phyloP scores from a whole-genome alignment of 2,888 invertebrate species.

The Caenorhabditis sp. region DNA sequence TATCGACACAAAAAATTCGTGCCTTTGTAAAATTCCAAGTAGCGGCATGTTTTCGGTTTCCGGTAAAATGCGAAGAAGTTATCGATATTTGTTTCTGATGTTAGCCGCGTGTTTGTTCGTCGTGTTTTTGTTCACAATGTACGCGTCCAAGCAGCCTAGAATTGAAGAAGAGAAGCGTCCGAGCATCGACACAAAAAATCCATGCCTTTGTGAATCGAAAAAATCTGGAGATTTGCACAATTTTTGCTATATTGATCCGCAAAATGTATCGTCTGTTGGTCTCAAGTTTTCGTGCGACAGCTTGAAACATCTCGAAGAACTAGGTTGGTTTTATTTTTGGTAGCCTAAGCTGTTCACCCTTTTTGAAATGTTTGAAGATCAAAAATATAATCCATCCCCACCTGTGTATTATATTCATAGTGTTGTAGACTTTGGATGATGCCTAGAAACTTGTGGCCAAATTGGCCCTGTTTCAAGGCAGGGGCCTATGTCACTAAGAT shows the following conservation, averaged over 20 bases:
- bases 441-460: too few species aligned
- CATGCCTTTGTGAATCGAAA: conserved; percentile 4
- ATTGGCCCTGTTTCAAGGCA: background rate
- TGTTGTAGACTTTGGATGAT: too few species aligned
- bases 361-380: too few species aligned
- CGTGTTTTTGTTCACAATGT: too few species aligned
- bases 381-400: too few species aligned
- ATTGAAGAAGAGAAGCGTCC: background rate
- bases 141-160: too few species aligned
- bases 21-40: conserved; percentile 1
- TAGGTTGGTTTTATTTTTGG: too few species aligned
- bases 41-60: background rate
- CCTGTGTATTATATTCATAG: too few species aligned
- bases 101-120: conserved; percentile 27
- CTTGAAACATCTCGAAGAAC: conserved; percentile 8
- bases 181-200: background rate
- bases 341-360: too few species aligned
- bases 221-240: conserved; percentile 6
- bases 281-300: conserved; percentile 17
- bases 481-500: too few species aligned
- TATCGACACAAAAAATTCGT: too few species aligned
- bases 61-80: conserved; percentile 6
- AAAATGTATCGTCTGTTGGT: conserved; percentile 13
- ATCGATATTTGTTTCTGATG: conserved; percentile 17
- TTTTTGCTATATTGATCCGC: conserved; percentile 25